Evolutionary conservation across 2,797 vertebrate genomes (phyloP).

Genomic region (Crocodylus rhombifer): DNA sequence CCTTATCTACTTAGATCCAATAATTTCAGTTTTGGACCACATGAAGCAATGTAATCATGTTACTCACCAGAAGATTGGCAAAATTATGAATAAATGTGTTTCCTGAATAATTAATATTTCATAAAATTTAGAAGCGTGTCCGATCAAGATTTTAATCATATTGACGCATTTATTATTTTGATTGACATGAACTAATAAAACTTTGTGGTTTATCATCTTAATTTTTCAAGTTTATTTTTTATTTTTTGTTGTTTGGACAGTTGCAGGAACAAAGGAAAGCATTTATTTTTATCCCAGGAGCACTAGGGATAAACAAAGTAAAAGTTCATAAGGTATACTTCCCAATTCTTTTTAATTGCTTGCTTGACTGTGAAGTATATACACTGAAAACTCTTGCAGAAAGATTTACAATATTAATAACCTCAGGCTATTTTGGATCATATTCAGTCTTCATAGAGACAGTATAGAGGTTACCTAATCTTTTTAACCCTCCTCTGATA

Average conservation of each 20-base stretch:
- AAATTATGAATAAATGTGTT: background rate
- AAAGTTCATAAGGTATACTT: background rate
- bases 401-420: constrained; percentile 46
- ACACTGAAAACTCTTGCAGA: background rate
- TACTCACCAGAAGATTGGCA: background rate
- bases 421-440: constrained; percentile 39
- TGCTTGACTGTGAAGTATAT: background rate
- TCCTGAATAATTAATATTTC: background rate
- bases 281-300: background rate
- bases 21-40: background rate
- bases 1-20: background rate
- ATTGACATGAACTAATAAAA: background rate
- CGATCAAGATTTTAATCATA: background rate
- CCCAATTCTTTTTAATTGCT: constrained; percentile 5
- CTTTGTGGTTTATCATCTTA: background rate
- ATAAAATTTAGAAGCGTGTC: background rate
- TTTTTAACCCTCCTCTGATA: constrained; percentile 36
- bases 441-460: constrained; percentile 12
- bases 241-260: background rate
- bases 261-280: background rate
- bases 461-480: background rate
- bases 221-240: background rate
- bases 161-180: background rate
- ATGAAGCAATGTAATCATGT: background rate
- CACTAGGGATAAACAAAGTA: background rate